These are phyloP conservation scores for Eueremaeus valkanovi DNA, from an alignment of 2,888 invertebrate genomes.

Conservation along the genomic window DNA sequence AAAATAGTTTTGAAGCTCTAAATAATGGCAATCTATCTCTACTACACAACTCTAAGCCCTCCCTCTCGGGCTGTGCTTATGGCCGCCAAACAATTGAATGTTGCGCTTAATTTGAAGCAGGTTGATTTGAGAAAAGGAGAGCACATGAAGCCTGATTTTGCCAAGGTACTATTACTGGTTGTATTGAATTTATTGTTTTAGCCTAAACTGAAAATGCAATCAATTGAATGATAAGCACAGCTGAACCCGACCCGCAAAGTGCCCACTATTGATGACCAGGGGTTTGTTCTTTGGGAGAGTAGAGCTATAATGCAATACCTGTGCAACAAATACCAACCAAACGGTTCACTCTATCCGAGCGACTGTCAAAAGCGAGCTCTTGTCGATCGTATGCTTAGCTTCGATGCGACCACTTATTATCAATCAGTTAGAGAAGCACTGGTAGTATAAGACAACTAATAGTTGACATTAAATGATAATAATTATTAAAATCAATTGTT, in stretches of 20 bases:
- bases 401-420: conserved; percentile 33
- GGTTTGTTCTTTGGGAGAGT: conserved; percentile 67
- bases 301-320: conserved; percentile 74
- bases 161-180: conserved; percentile 22
- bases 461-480: neutral
- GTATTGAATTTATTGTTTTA: neutral
- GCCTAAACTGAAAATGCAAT: neutral
- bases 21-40: conserved; percentile 33
- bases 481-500: neutral
- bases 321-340: conserved; percentile 72
- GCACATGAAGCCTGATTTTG: neutral
- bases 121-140: conserved; percentile 9
- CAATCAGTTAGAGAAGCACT: neutral
- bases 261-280: conserved; percentile 75
- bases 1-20: too few species aligned
- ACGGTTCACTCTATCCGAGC: conserved; percentile 66
- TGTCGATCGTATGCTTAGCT: conserved; percentile 61
- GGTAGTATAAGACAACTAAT: neutral
- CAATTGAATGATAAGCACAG: conserved; percentile 44
- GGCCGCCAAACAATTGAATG: neutral
- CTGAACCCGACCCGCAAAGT: conserved; percentile 66
- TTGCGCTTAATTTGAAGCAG: neutral
- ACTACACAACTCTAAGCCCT: conserved; percentile 33
- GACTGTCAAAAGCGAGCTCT: conserved; percentile 66
- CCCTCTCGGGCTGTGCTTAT: conserved; percentile 35